phyloP scores from a whole-genome alignment of 2,797 vertebrate species.

The Oryzias sinensis region DNA sequence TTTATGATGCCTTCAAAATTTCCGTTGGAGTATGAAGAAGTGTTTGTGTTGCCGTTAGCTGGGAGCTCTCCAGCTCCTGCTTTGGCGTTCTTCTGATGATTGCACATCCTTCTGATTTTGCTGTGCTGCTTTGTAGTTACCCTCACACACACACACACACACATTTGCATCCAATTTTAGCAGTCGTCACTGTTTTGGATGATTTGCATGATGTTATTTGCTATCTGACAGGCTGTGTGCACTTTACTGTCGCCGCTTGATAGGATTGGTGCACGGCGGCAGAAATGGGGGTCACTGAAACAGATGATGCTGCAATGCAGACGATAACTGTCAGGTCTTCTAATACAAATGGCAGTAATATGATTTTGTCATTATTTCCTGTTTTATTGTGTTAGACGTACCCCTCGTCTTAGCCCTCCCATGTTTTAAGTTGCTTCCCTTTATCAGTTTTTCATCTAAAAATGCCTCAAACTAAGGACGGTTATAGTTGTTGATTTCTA shows the following conservation, averaged over 20 bases:
- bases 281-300: conserved; percentile 6
- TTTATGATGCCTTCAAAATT: conserved; percentile 37
- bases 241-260: conserved; percentile 29
- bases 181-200: conserved; percentile 39
- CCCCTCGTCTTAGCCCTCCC: not conserved
- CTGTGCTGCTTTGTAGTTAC: conserved; percentile 41
- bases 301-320: conserved; percentile 10
- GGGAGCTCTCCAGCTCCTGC: conserved; percentile 18
- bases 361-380: not conserved
- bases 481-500: no score
- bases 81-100: conserved; percentile 32
- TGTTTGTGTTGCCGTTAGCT: conserved; percentile 49
- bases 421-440: not conserved
- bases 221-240: conserved; percentile 36
- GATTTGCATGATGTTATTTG: conserved; percentile 59
- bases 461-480: no score
- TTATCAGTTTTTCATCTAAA: no score
- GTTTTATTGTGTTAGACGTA: not conserved
- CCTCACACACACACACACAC: conserved; percentile 6
- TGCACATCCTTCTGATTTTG: conserved; percentile 35
- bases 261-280: conserved; percentile 6
- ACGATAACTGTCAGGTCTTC: conserved; percentile 18
- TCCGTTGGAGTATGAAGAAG: conserved; percentile 42
- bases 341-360: not conserved
- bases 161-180: conserved; percentile 33